Evolutionary conservation across 2,797 vertebrate genomes (phyloP), one percentile per base, ranked within the genome.

Genomic region (Anabas testudineus): DNA sequence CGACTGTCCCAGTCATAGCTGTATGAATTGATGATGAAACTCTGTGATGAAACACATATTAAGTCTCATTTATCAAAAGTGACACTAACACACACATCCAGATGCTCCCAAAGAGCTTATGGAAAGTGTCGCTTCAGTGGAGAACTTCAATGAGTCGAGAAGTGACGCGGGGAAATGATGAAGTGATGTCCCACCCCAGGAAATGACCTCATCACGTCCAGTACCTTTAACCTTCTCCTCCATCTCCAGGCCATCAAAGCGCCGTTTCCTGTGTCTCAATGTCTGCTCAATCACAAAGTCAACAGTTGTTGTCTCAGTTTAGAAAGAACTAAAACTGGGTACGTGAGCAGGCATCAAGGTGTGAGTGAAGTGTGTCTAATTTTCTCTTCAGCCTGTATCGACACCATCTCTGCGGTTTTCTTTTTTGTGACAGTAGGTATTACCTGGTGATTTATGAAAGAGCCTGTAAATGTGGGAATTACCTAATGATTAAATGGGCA

Each of bases 11-110:
- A 62, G 74, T 76, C 69, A 70, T 10, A 56, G 73, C 69, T 47
- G 71, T 21, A 67, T 46, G 36, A 67, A 74, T 7, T 28, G 67
- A 70, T 74, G 83, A 82, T 68, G 76, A 81, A 82, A 78, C 67
- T 69, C 52, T 32, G 56, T 28, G 65, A 81, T 74, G 63, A 88
- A 87, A 85, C 43, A 22, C 56, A 63, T 69, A 79, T 78, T 80
- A 82, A 64, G 72, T 47, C 30, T 69, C 76, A 81, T 87, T 86
- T 16, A 66, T 87, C 84, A 84, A 42, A 62, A 51, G 60, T 52
- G 71, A 74, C 65, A 66, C 63, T 8, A 43, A 66, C 63, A 42
- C 55, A 53, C 46, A 49, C 12, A 30, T 66, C 78, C 83, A 84
- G 68, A 81, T 80, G 73, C 45, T 74, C 55, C 22, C 18, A 53